Evolutionary conservation across 1,140 invertebrate genomes (phyloP).

Genomic region (Eumeta japonica): DNA sequence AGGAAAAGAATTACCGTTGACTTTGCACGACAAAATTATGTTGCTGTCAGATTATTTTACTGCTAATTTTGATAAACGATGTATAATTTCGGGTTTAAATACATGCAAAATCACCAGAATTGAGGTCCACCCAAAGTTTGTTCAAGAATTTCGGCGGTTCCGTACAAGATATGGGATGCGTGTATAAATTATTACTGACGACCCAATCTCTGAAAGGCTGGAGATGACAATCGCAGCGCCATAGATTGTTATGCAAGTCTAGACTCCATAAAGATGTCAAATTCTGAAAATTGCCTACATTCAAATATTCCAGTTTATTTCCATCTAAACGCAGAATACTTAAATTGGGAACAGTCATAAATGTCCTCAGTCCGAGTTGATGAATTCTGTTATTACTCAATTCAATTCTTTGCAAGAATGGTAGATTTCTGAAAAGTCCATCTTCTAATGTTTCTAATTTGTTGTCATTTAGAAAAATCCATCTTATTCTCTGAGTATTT

Average conservation of each 20-base stretch:
- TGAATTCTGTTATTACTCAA: slow-evolving; percentile 72
- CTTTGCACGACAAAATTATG: slow-evolving; percentile 74
- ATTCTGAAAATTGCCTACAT: slow-evolving; percentile 60
- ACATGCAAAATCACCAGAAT: slow-evolving; percentile 80
- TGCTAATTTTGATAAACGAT: slow-evolving; percentile 53
- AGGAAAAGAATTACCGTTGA: slow-evolving; percentile 73
- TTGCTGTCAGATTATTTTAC: slow-evolving; percentile 64
- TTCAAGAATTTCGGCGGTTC: slow-evolving; percentile 66
- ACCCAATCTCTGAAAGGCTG: slow-evolving; percentile 77
- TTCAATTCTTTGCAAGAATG: slow-evolving; percentile 72
- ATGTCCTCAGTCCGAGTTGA: slow-evolving; percentile 67
- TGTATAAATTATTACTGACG: slow-evolving; percentile 69
- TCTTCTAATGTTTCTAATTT: slow-evolving; percentile 69
- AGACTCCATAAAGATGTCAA: slow-evolving; percentile 69
- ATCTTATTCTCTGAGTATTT: slow-evolving; percentile 66
- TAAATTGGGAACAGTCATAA: slow-evolving; percentile 68
- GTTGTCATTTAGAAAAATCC: slow-evolving; percentile 73
- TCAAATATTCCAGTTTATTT: slow-evolving; percentile 69
- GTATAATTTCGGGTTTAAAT: slow-evolving; percentile 69
- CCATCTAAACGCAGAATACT: slow-evolving; percentile 67
- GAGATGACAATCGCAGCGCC: slow-evolving; percentile 85
- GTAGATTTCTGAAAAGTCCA: slow-evolving; percentile 72
- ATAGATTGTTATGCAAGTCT: slow-evolving; percentile 77
- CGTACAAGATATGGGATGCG: slow-evolving; percentile 69
- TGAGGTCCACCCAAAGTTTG: slow-evolving; percentile 70